Percentiles rank a stretch among this genome's conserved stretches.
Evolutionary conservation across 1,140 invertebrate species (phyloP).

Genomic region (Metopolophium dirhodum): DNA sequence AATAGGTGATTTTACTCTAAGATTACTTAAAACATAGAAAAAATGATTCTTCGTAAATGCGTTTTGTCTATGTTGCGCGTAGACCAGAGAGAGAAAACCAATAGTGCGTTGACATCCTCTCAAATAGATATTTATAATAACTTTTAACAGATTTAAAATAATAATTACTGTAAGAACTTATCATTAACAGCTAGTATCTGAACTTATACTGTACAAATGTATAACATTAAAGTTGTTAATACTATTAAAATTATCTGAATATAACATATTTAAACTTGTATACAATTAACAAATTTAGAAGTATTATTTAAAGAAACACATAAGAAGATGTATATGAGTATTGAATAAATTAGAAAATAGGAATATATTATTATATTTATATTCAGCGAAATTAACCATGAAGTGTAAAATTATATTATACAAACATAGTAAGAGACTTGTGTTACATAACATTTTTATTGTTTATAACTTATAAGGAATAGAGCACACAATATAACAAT

Average conservation of each 20-base stretch:
- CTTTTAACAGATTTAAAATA: background rate
- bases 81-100: too few species aligned
- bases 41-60: too few species aligned
- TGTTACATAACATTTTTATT: background rate
- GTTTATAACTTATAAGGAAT: background rate
- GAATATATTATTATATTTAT: background rate
- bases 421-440: background rate
- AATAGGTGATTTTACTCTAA: too few species aligned
- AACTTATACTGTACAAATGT: background rate
- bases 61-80: too few species aligned
- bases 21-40: too few species aligned
- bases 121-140: background rate
- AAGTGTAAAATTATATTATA: background rate
- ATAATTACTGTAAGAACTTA: background rate
- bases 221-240: background rate
- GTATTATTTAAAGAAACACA: background rate
- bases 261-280: background rate
- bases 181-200: background rate
- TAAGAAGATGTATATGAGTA: background rate
- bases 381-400: background rate
- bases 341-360: background rate
- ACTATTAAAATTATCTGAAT: background rate
- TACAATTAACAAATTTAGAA: background rate
- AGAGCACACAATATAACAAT: background rate
- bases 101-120: too few species aligned